A percentile compares a stretch with the other conserved stretches of the same genome.
These are phyloP conservation scores for Ostrea edulis DNA, from an alignment of 1,140 invertebrate species.

Conservation along the genomic window DNA sequence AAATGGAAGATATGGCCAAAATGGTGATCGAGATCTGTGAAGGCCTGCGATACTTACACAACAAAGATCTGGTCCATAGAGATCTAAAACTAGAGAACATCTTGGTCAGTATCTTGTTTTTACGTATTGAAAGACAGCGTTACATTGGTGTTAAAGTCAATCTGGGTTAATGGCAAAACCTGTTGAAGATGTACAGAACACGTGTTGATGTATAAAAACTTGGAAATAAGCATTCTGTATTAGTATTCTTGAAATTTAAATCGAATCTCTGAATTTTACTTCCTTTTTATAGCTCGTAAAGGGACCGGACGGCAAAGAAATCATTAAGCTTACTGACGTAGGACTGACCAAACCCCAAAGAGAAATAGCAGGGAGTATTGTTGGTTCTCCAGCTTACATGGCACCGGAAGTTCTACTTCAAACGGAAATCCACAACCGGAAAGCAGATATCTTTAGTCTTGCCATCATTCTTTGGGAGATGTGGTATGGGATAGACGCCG, in stretches of 20 bases:
- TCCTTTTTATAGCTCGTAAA: neutral
- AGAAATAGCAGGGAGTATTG: slow-evolving; percentile 55
- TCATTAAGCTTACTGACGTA: slow-evolving; percentile 62
- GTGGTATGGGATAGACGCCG: slow-evolving; percentile 69
- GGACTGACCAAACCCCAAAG: slow-evolving; percentile 57
- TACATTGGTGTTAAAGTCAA: too few species aligned
- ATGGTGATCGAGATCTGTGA: slow-evolving; percentile 63
- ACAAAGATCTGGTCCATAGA: slow-evolving; percentile 68
- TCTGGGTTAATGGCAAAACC: slow-evolving; percentile 58
- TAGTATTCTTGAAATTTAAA: too few species aligned
- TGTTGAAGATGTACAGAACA: neutral
- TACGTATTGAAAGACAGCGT: too few species aligned
- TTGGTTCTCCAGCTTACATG: slow-evolving; percentile 55
- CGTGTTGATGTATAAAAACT: neutral
- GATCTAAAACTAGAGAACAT: slow-evolving; percentile 75
- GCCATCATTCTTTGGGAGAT: slow-evolving; percentile 69
- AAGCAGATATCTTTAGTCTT: slow-evolving; percentile 67
- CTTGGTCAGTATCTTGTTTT: slow-evolving; percentile 59
- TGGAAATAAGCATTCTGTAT: neutral
- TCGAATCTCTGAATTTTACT: neutral
- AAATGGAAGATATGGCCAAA: slow-evolving; percentile 62
- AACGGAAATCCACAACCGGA: slow-evolving; percentile 59
- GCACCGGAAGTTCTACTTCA: slow-evolving; percentile 60
- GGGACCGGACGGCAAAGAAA: slow-evolving; percentile 7
- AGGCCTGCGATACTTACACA: slow-evolving; percentile 68